phyloP scores from a whole-genome alignment of 2,797 vertebrate species.

The Sarcophilus harrisii region DNA sequence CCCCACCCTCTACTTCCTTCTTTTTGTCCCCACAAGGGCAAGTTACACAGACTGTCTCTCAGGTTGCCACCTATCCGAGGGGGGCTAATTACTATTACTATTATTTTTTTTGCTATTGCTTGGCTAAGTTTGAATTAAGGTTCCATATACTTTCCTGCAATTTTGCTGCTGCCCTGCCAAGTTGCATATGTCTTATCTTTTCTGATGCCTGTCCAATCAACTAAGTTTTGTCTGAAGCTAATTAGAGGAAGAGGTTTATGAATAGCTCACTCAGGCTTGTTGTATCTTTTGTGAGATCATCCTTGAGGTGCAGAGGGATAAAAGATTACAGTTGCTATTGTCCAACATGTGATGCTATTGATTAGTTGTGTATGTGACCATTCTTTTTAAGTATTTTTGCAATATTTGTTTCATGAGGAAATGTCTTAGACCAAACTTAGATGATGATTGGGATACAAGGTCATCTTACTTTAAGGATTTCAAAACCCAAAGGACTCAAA shows the following conservation, averaged over 20 bases:
- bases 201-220: slow-evolving; percentile 49
- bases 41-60: slow-evolving; percentile 31
- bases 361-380: slow-evolving; percentile 60
- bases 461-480: slow-evolving; percentile 28
- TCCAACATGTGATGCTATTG: slow-evolving; percentile 43
- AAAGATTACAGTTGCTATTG: slow-evolving; percentile 50
- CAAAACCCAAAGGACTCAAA: slow-evolving; percentile 22
- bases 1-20: slow-evolving; percentile 29
- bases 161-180: slow-evolving; percentile 45
- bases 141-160: slow-evolving; percentile 52
- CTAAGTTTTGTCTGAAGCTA: slow-evolving; percentile 66
- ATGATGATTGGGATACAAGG: slow-evolving; percentile 34
- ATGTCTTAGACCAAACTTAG: slow-evolving; percentile 45
- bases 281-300: slow-evolving; percentile 50
- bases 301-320: slow-evolving; percentile 39
- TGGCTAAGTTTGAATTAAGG: neutral
- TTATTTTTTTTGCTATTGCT: slow-evolving; percentile 37
- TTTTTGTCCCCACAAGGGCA: slow-evolving; percentile 25
- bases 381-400: slow-evolving; percentile 54
- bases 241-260: slow-evolving; percentile 64
- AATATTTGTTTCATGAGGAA: slow-evolving; percentile 38
- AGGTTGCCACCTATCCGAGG: neutral
- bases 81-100: neutral
- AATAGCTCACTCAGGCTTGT: slow-evolving; percentile 32
- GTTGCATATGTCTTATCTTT: slow-evolving; percentile 53